Conservation (phyloP, 2,113 vertebrate species). For the Mormoops blainvillei region DNA sequence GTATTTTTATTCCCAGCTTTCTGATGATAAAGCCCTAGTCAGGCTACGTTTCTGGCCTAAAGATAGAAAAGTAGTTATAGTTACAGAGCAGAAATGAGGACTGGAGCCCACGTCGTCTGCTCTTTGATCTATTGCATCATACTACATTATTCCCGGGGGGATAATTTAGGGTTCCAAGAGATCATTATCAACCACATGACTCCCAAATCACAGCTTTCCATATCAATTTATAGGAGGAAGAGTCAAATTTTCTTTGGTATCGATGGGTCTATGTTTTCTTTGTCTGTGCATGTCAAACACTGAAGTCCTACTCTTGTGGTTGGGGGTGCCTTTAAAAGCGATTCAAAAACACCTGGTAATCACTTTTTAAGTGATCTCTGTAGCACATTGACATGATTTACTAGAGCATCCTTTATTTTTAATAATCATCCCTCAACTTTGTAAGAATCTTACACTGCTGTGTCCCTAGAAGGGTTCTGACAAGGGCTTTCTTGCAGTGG, state of each 20-base stretch:
- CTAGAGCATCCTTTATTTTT: background rate
- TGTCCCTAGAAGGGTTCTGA: too few species aligned
- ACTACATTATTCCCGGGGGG: background rate
- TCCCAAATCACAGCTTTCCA: background rate
- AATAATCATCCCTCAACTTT: background rate
- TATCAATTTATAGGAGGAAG: background rate
- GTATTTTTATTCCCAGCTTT: background rate
- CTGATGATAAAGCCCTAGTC: background rate
- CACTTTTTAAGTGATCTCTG: background rate
- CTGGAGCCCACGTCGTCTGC: background rate
- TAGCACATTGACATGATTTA: background rate
- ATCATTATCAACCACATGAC: background rate
- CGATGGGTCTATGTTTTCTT: background rate
- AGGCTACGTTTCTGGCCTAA: constrained; percentile 11
- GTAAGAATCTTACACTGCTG: background rate
- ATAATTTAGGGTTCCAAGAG: background rate
- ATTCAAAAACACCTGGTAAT: background rate
- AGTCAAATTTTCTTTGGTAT: background rate
- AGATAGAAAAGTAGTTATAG: constrained; percentile 13
- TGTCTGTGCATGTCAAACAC: background rate
- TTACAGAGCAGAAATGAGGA: background rate
- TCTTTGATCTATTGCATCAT: background rate
- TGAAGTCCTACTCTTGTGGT: background rate
- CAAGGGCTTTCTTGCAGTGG: too few species aligned
- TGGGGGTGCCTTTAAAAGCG: background rate